These are phyloP conservation scores for Batillaria attramentaria DNA, from an alignment of 1,140 invertebrate species.

Conservation along the genomic window DNA sequence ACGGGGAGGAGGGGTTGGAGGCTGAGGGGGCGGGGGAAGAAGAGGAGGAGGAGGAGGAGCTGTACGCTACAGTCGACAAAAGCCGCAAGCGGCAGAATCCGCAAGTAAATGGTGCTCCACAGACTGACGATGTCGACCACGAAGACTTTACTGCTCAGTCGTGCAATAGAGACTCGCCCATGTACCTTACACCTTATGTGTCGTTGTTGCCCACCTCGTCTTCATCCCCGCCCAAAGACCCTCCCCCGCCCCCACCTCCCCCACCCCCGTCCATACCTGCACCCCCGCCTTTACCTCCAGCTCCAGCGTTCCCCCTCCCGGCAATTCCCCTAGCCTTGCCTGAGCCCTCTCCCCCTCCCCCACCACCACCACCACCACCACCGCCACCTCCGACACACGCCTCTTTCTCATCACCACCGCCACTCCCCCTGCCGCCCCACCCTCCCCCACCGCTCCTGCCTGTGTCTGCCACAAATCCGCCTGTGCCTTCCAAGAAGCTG, in stretches of 20 bases:
- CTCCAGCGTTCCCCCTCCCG: too few relatives aligned
- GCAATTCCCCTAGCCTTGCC: too few relatives aligned
- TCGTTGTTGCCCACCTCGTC: neutral
- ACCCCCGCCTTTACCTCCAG: too few relatives aligned
- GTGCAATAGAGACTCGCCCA: neutral
- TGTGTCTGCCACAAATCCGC: too few relatives aligned
- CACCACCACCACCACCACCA: neutral
- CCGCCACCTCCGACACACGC: neutral
- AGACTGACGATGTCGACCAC: neutral
- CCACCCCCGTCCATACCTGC: too few relatives aligned
- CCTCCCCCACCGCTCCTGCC: constrained; percentile 38
- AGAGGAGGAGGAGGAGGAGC: constrained; percentile 23
- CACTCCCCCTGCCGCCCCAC: constrained; percentile 22
- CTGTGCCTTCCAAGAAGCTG: constrained; percentile 40
- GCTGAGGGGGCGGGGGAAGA: neutral
- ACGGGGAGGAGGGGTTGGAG: neutral
- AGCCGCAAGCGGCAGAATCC: constrained; percentile 3
- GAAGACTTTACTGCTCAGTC: too few relatives aligned
- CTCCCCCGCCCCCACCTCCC: neutral
- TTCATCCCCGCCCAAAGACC: neutral
- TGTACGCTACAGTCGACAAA: constrained; percentile 48
- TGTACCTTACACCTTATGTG: neutral
- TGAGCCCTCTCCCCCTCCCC: neutral
- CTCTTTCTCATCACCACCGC: constrained; percentile 2
- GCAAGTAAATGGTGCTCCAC: neutral